These are phyloP conservation scores for Branchipolynoe longqiensis DNA, from an alignment of 2,888 invertebrate genomes.

Conservation along the genomic window DNA sequence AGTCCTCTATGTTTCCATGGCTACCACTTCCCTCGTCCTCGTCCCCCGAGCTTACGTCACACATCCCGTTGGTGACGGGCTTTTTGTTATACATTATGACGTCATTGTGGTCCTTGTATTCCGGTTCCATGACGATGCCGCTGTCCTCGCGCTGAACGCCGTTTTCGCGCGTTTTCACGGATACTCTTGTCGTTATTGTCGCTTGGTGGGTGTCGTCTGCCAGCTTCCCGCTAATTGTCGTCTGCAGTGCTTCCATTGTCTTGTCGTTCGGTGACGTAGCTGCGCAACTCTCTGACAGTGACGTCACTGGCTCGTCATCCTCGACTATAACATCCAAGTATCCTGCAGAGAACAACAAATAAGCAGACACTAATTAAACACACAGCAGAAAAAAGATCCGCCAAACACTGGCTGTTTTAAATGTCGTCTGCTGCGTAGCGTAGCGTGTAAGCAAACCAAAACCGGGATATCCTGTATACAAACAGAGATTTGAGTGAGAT, in stretches of 20 bases:
- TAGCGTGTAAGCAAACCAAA: no score
- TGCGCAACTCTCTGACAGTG: conserved; percentile 20
- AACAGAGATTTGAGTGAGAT: no score
- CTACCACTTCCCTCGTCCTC: conserved; percentile 2
- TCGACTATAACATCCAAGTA: conserved; percentile 47
- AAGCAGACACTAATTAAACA: background rate
- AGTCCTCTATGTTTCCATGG: conserved; percentile 1
- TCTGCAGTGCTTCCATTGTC: conserved; percentile 29
- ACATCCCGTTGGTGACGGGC: background rate
- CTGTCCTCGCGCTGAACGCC: conserved; percentile 51
- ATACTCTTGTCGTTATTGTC: no score
- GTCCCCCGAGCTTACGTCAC: conserved; percentile 33
- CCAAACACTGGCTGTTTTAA: background rate
- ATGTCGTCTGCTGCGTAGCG: no score
- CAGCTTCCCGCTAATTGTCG: conserved; percentile 17
- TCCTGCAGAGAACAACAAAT: conserved; percentile 12
- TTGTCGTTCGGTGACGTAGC: background rate
- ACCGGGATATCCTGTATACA: no score
- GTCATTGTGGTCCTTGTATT: conserved; percentile 28
- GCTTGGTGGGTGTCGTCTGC: background rate
- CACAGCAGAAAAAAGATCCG: background rate
- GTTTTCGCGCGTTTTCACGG: conserved; percentile 29
- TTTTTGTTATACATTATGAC: conserved; percentile 29
- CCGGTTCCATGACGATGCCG: conserved; percentile 41
- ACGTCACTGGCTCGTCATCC: conserved; percentile 46